Base-by-base conservation (phyloP, 1,140 invertebrate species). In the Augochlora pura region DNA sequence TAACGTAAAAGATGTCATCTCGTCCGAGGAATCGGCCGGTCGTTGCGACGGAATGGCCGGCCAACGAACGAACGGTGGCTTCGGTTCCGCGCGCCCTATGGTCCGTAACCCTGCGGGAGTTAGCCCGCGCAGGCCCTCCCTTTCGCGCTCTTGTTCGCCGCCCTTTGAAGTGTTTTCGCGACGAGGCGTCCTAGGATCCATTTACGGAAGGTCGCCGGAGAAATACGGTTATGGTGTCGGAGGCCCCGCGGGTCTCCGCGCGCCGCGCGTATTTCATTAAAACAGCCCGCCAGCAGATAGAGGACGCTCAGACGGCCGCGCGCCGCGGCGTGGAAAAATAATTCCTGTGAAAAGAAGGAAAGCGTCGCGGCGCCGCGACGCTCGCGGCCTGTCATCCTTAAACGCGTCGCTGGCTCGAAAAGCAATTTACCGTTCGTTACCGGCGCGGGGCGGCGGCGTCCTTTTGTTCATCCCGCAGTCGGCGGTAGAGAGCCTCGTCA, bases 401-500 rank as follows among this genome's bases (percentile, higher is more conserved):
- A 49, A 49, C 42, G 42, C 32, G 21, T 27, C 23, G 49, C 16
- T 21, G 59, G 32, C 32, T 14, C 42, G 67, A 27, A 62, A 77
- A 49, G 67, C 70, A 77, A 77, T 77, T 77, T 42, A 63, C 49
- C 46, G 46, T 71, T 23, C 54, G 64, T 60, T 63, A 46, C 25
- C 49, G 32, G 32, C 32, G 1, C 32, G 32, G 32, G 1, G 32
- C 32, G 32, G 32, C 32, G 1, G 16, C n/a, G 66, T 8, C 10
- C 12, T 52, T 57, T 77, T 70, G 16, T 39, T 63, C 69, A 25
- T 14, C 18, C 18, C 49, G 32, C 42, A 16, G 32, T 54, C 54
- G 3, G 0, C 18, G 49, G 10, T 49, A 39, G 6, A 4, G 42
- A 46, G 42, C 42, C 42, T 46, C 42, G 42, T 46, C 10, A 14